Base-by-base conservation (phyloP, 2,113 vertebrate species). In the Strix uralensis region DNA sequence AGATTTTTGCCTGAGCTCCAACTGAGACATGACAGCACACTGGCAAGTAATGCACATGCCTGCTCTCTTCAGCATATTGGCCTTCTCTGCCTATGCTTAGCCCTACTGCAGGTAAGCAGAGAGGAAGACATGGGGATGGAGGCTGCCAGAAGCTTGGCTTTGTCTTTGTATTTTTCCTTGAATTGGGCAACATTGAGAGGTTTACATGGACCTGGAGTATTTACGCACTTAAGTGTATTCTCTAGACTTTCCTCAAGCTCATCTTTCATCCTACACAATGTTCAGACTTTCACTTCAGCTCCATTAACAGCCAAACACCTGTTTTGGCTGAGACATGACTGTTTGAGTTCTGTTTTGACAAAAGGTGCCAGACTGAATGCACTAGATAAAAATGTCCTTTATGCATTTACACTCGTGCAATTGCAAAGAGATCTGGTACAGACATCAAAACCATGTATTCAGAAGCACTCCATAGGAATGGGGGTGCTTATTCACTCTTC, bases 351-450 rank as follows among this genome's bases (percentile, higher is more conserved):
- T 92, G 75, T 88, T 94, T 94, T 81, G 72, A 86, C 86, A 66
- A 81, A 92, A 90, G 67, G 82, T 92, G 86, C 49, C 86, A 92
- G 69, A 62, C 88, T 88, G 77, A 89, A 93, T 51, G 58, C 82
- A 26, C 75, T 46, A 61, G 86, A 81, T 81, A 88, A 88, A 96
- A 88, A 81, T 42, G 75, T 83, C 67, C 75, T 78, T 92, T 65
- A 38, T 2, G 6, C 51, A 73, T 49, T 92, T 88, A 73, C 38
- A 74, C 29, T 91, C 40, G 51, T 66, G 29, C 71, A 73, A 25
- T 44, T 90, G 42, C 82, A 94, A 77, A 70, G 49, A 88, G 74
- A 62, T 73, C 67, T 62, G 36, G 36, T 70, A 54, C n/a, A 88
- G 86, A 73, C 54, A 72, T 54, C 62, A 81, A 81, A 86, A 30